These are phyloP conservation scores for Anodontia alba DNA, from an alignment of 2,888 invertebrate genomes.

Conservation along the genomic window DNA sequence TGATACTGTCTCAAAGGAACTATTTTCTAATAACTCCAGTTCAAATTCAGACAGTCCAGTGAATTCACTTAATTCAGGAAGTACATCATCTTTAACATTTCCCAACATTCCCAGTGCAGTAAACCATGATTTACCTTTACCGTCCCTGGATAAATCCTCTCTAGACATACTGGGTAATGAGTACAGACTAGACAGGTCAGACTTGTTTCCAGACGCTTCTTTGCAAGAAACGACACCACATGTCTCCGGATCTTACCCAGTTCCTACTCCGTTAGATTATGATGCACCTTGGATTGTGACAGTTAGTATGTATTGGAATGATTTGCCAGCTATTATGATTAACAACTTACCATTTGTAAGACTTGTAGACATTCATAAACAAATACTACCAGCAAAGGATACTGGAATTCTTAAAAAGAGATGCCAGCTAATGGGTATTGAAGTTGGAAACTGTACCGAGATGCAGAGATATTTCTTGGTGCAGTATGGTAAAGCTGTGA, in stretches of 20 bases:
- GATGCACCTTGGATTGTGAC: conserved; percentile 81
- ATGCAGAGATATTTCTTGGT: conserved; percentile 84
- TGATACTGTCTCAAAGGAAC: neutral
- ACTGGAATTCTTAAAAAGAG: conserved; percentile 84
- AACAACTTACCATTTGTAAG: conserved; percentile 81
- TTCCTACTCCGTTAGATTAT: conserved; percentile 52
- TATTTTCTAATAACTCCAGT: neutral
- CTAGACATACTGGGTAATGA: conserved; percentile 67
- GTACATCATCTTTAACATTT: neutral
- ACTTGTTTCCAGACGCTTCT: conserved; percentile 66
- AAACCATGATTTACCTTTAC: conserved; percentile 47
- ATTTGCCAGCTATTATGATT: conserved; percentile 83
- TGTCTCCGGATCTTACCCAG: conserved; percentile 16
- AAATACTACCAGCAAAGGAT: conserved; percentile 84
- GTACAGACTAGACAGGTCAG: conserved; percentile 60
- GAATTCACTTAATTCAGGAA: neutral
- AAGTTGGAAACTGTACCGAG: conserved; percentile 83
- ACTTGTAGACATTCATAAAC: conserved; percentile 84
- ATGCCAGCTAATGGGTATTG: conserved; percentile 81
- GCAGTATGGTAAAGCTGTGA: conserved; percentile 83
- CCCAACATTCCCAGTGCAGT: conserved; percentile 21
- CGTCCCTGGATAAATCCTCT: conserved; percentile 58
- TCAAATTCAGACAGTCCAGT: neutral
- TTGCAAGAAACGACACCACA: conserved; percentile 38
- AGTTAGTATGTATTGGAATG: conserved; percentile 84